Base-by-base conservation (phyloP, 2,113 vertebrate species). In the Engraulis encrasicolus region DNA sequence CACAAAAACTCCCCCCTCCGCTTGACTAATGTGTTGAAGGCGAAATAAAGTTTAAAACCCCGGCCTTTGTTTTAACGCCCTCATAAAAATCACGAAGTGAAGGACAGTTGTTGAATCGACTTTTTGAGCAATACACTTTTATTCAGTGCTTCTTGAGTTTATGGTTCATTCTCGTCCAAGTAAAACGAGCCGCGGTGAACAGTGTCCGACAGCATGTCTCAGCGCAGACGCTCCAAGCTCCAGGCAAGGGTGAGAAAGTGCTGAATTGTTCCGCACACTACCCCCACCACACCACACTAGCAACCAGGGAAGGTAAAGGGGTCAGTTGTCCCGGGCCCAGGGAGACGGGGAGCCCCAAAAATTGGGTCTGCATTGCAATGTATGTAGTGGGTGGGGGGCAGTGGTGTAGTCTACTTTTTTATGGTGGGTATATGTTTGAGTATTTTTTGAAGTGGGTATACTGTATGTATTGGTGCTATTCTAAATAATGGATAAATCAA, bases 131-230 rank as follows among this genome's bases (percentile, higher is more conserved):
- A 74, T 74, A 74, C 34, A 34, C 11, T 74, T 74, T 74, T 36
- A 74, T 34, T 74, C 66, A 74, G 66, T 27, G 31, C 27, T 27
- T 34, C 27, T n/a, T 74, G 66, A 74, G 66, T 74, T 74, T 74
- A 74, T 74, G 66, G 66, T 15, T 14, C 9, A 34, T 34, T 74
- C 66, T 74, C 31, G 27, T 74, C 66, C 66, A 74, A 74, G 27
- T 74, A 74, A 74, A 74, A 74, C 31, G 66, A 74, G 66, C 23
- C 27, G 66, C n/a, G n/a, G n/a, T 74, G 66, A 31, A 74, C 66
- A 74, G 31, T 14, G 66, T 74, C 27, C 66, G 66, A 74, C 66
- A 36, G 27, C 12, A 74, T 74, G 31, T 74, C 66, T 74, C 27
- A 74, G 66, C 66, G n/a, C n/a, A n/a, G n/a, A n/a, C n/a, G n/a